These are phyloP conservation scores for Nebria salina DNA, from an alignment of 2,888 invertebrate species.

Conservation along the genomic window DNA sequence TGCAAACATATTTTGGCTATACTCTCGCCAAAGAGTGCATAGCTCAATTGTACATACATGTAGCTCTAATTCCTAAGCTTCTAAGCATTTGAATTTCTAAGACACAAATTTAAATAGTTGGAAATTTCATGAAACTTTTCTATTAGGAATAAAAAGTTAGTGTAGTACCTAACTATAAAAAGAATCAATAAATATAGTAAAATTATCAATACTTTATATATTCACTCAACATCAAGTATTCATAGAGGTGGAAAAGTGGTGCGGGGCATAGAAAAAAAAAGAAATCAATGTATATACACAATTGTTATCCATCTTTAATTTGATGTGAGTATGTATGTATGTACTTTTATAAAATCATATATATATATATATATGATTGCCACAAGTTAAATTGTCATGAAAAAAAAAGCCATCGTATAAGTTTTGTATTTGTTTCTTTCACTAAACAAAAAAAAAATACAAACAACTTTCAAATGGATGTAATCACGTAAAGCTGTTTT, in stretches of 20 bases:
- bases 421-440: not conserved
- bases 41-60: no score
- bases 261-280: not conserved
- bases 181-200: not conserved
- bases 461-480: not conserved
- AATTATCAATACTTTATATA: not conserved
- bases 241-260: not conserved
- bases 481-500: slow-evolving; percentile 22
- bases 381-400: not conserved
- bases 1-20: not conserved
- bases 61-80: no score
- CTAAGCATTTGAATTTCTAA: no score
- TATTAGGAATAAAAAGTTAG: no score
- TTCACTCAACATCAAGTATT: slow-evolving; percentile 1
- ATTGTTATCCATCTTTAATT: slow-evolving; percentile 1
- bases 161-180: not conserved
- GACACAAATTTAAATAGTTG: no score
- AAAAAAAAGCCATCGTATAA: not conserved
- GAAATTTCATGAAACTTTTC: no score
- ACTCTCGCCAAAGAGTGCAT: no score
- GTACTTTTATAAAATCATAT: not conserved
- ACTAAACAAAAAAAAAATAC: not conserved
- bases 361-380: not conserved
- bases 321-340: not conserved
- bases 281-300: not conserved